Conservation (phyloP, 53 echinoderm and acorn worm genomes). For the Actinopyga echinites region DNA sequence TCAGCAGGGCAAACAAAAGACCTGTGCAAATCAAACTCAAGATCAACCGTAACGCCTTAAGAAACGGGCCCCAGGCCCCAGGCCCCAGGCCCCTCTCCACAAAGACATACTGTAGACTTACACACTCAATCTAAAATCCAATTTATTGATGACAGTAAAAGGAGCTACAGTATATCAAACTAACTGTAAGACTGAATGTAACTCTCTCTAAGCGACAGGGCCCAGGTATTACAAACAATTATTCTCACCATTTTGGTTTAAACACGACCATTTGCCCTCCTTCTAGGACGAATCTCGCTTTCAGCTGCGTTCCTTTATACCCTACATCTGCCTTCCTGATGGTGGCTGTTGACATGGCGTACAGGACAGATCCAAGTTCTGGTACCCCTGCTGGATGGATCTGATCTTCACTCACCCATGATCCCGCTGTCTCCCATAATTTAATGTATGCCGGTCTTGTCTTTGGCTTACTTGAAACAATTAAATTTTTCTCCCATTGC, state of each 20-base stretch:
- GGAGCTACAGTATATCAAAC: neutral
- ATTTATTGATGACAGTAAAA: neutral
- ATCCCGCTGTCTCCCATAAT: slow-evolving; percentile 70
- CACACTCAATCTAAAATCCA: neutral
- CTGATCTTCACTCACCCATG: slow-evolving; percentile 68
- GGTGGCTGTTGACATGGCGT: slow-evolving; percentile 68
- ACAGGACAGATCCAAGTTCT: slow-evolving; percentile 72
- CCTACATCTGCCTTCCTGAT: slow-evolving; percentile 88
- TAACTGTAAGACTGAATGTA: neutral
- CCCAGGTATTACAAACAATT: neutral
- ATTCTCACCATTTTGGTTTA: slow-evolving; percentile 87
- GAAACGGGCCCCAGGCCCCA: no score
- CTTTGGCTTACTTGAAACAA: slow-evolving; percentile 21
- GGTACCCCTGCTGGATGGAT: slow-evolving; percentile 63
- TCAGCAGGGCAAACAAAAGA: no score
- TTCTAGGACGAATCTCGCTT: slow-evolving; percentile 64
- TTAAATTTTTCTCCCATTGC: slow-evolving; percentile 41
- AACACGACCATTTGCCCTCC: slow-evolving; percentile 90
- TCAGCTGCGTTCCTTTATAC: slow-evolving; percentile 93
- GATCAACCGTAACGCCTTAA: no score
- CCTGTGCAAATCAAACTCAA: no score
- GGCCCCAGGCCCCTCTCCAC: neutral
- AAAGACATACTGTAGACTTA: neutral
- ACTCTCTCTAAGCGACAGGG: neutral
- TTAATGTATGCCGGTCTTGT: neutral